Percentiles rank a stretch among this genome's conserved stretches.
Conservation (phyloP, 2,888 invertebrate species). For the Xanthostigma xanthostigma region DNA sequence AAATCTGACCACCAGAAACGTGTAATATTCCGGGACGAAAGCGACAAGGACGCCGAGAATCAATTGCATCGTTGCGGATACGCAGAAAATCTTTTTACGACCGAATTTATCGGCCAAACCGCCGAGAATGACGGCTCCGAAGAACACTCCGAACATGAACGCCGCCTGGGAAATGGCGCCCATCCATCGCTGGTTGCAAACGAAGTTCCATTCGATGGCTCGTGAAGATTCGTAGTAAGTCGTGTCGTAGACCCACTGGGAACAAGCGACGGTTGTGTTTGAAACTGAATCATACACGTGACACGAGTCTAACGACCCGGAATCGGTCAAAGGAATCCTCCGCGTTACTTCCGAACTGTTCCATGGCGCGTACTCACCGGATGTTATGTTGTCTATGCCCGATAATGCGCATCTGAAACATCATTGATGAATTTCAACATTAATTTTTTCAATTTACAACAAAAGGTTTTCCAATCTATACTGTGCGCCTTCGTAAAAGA, state of each 20-base stretch:
- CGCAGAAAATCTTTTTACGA: slow-evolving; percentile 62
- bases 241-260: slow-evolving; percentile 54
- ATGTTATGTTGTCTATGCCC: slow-evolving; percentile 33
- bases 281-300: slow-evolving; percentile 26
- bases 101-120: slow-evolving; percentile 68
- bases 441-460: no score
- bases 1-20: slow-evolving; percentile 51
- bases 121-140: slow-evolving; percentile 63
- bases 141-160: slow-evolving; percentile 72
- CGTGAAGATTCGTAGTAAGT: slow-evolving; percentile 58
- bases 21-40: slow-evolving; percentile 61
- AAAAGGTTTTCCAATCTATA: no score
- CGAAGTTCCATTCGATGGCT: slow-evolving; percentile 69
- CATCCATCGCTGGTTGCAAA: slow-evolving; percentile 68
- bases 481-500: no score
- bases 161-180: slow-evolving; percentile 62
- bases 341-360: slow-evolving; percentile 34
- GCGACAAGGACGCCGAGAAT: slow-evolving; percentile 52
- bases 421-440: slow-evolving; percentile 29
- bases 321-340: slow-evolving; percentile 37
- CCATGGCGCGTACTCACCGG: slow-evolving; percentile 28
- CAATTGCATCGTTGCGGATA: slow-evolving; percentile 59
- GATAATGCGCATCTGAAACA: slow-evolving; percentile 31
- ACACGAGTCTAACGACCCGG: slow-evolving; percentile 49
- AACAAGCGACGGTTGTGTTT: slow-evolving; percentile 29